These are phyloP conservation scores for Cottus gobio DNA, from an alignment of 2,113 vertebrate genomes.

Conservation along the genomic window DNA sequence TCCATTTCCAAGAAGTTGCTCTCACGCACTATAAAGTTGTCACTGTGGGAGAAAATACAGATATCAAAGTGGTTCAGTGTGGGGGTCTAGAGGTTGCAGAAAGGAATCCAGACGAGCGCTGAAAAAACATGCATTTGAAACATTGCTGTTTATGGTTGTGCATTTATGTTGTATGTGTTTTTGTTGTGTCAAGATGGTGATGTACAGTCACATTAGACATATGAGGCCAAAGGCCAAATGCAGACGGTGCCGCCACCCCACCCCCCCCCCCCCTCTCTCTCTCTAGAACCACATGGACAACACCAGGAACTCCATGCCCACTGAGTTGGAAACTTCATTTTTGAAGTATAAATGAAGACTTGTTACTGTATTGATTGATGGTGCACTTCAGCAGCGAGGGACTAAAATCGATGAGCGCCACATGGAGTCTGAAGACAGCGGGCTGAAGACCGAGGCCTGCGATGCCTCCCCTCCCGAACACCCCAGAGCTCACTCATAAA, in stretches of 20 bases:
- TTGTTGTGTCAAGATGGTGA: background rate
- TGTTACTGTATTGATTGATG: slow-evolving; percentile 85
- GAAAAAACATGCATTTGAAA: background rate
- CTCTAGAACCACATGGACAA: slow-evolving; percentile 20
- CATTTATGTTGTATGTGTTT: background rate
- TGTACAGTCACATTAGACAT: slow-evolving; percentile 2
- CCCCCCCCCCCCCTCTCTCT: no score
- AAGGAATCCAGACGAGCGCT: background rate
- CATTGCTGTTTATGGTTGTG: background rate
- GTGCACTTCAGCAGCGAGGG: slow-evolving; percentile 72
- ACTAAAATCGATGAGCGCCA: slow-evolving; percentile 79
- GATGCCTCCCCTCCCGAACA: slow-evolving; percentile 68
- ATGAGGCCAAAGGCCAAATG: slow-evolving; percentile 42
- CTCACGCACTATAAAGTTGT: slow-evolving; percentile 3
- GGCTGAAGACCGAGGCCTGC: slow-evolving; percentile 69
- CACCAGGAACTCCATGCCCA: slow-evolving; percentile 41
- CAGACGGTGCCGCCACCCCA: slow-evolving; percentile 8
- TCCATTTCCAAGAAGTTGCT: background rate
- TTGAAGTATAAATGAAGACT: slow-evolving; percentile 84
- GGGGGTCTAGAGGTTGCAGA: background rate
- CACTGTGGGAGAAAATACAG: background rate
- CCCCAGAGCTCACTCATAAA: slow-evolving; percentile 75
- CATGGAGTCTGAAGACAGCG: slow-evolving; percentile 69
- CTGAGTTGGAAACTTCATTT: slow-evolving; percentile 74
- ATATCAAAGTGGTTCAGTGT: background rate